Evolutionary conservation across 2,113 vertebrate species (phyloP).

Genomic region (Chaenocephalus aceratus): DNA sequence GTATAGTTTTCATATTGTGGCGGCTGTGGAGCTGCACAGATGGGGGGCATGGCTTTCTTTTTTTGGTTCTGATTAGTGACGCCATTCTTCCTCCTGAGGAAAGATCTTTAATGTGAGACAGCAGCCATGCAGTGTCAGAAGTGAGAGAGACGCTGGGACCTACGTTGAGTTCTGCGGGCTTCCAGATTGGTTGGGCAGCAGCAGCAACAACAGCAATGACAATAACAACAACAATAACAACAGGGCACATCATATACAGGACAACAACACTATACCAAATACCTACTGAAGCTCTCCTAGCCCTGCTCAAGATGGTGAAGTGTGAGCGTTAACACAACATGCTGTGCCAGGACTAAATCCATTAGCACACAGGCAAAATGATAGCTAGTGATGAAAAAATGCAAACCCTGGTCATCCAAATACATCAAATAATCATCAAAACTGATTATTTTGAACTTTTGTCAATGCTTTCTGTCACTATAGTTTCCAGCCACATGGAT

Average conservation of each 20-base stretch:
- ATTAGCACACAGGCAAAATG: neutral
- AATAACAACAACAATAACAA: constrained; percentile 72
- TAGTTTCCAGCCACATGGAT: constrained; percentile 46
- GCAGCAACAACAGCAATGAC: constrained; percentile 81
- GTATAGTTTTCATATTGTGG: neutral
- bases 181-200: constrained; percentile 83
- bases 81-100: constrained; percentile 51
- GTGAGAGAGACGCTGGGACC: constrained; percentile 76
- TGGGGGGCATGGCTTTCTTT: constrained; percentile 19
- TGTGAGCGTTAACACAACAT: constrained; percentile 31
- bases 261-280: constrained; percentile 71
- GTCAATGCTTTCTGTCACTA: constrained; percentile 73
- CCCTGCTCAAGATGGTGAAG: constrained; percentile 26
- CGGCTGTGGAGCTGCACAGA: neutral
- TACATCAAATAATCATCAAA: constrained; percentile 72
- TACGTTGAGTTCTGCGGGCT: constrained; percentile 86
- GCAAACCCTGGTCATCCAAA: constrained; percentile 79
- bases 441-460: constrained; percentile 61
- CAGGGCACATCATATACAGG: constrained; percentile 84
- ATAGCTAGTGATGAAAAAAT: constrained; percentile 60
- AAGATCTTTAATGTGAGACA: constrained; percentile 56
- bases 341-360: constrained; percentile 20
- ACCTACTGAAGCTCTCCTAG: constrained; percentile 46
- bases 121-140: constrained; percentile 72
- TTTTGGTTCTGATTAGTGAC: constrained; percentile 37